Percentiles rank a stretch among this genome's conserved stretches.
phyloP scores from a whole-genome alignment of 2,888 invertebrate genomes.

The Chloroclysta siterata region DNA sequence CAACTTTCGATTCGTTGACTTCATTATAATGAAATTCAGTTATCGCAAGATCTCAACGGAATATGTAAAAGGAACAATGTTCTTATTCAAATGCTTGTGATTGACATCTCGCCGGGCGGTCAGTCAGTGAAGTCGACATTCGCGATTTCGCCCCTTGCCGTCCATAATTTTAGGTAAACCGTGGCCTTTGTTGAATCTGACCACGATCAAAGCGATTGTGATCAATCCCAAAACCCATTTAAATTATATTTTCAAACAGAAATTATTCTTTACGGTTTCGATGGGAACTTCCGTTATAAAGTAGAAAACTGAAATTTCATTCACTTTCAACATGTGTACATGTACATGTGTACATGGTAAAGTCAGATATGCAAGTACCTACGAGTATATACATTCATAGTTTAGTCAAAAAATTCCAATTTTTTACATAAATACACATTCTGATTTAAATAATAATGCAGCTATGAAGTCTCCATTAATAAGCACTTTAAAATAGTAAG shows the following conservation, averaged over 20 bases:
- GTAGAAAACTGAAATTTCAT: conserved; percentile 36
- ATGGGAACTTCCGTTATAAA: conserved; percentile 70
- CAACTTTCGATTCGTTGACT: conserved; percentile 72
- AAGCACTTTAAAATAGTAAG: conserved; percentile 37
- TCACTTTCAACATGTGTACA: too few species aligned
- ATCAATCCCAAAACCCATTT: conserved; percentile 73
- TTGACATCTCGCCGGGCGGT: conserved; percentile 83
- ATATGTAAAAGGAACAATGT: conserved; percentile 74
- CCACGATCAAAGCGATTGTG: conserved; percentile 74
- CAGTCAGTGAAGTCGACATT: conserved; percentile 52
- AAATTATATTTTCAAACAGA: conserved; percentile 63
- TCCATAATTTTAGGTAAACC: conserved; percentile 53
- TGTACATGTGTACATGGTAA: background rate
- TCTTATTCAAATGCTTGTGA: conserved; percentile 80
- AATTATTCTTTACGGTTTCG: conserved; percentile 55
- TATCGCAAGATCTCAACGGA: conserved; percentile 77
- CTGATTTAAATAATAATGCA: conserved; percentile 13
- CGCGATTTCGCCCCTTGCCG: conserved; percentile 55
- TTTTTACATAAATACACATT: background rate
- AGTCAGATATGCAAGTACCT: too few species aligned
- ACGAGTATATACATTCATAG: too few species aligned
- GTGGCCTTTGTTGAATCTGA: conserved; percentile 69
- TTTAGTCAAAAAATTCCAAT: too few species aligned
- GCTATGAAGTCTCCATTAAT: conserved; percentile 26
- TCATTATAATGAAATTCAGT: conserved; percentile 69